Evolutionary conservation across 2,888 invertebrate species (phyloP).

Genomic region (Agonopterix arenella): DNA sequence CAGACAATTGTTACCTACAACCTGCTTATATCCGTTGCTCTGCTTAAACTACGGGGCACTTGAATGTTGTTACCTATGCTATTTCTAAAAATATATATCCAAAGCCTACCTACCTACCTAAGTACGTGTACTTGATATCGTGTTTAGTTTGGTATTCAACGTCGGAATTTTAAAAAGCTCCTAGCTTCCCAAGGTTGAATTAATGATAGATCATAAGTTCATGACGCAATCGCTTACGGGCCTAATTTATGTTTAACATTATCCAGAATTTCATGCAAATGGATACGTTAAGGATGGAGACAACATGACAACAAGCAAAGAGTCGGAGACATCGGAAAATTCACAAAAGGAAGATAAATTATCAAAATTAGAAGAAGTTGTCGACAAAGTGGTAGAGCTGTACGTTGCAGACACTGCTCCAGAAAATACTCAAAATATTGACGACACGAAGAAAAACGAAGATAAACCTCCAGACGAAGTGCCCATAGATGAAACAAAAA

Average conservation of each 20-base stretch:
- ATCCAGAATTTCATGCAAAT: conserved; percentile 25
- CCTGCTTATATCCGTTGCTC: too few relatives aligned
- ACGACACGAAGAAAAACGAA: background rate
- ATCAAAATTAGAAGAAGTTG: conserved; percentile 44
- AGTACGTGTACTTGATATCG: too few relatives aligned
- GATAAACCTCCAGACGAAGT: background rate
- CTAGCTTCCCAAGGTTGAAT: too few relatives aligned
- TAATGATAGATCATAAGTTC: too few relatives aligned
- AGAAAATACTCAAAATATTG: background rate
- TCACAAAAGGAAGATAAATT: conserved; percentile 29
- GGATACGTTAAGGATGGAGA: conserved; percentile 15
- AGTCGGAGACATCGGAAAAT: conserved; percentile 4
- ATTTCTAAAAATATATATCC: too few relatives aligned
- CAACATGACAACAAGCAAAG: background rate
- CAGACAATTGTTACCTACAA: too few relatives aligned
- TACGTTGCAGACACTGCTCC: conserved; percentile 11
- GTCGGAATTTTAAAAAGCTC: too few relatives aligned
- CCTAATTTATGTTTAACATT: background rate
- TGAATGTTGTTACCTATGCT: too few relatives aligned
- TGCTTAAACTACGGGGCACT: too few relatives aligned
- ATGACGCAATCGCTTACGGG: background rate
- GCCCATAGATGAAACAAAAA: background rate
- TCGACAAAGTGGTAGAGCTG: conserved; percentile 47
- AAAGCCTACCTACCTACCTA: too few relatives aligned
- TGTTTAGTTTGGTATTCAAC: too few relatives aligned